Conservation (phyloP, 2,888 invertebrate species). For the Agrochola lychnidis region DNA sequence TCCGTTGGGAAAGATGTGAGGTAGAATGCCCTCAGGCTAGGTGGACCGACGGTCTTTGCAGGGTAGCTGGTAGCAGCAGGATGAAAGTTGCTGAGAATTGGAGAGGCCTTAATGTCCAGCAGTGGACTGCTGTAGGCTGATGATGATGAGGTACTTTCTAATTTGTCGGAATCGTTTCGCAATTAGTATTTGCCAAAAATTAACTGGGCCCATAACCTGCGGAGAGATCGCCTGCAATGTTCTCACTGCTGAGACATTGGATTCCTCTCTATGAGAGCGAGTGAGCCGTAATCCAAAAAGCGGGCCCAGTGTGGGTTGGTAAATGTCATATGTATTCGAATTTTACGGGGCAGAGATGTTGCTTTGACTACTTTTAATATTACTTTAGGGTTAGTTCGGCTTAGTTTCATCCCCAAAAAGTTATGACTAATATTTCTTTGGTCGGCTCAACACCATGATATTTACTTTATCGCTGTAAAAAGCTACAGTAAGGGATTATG, state of each 20-base stretch:
- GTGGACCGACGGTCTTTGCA: too few species aligned
- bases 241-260: background rate
- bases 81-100: too few species aligned
- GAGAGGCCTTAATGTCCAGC: too few species aligned
- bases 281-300: background rate
- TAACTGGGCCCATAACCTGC: too few species aligned
- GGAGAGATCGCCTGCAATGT: background rate
- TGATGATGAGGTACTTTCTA: too few species aligned
- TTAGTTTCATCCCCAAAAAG: background rate
- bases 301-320: background rate
- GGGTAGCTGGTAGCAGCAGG: too few species aligned
- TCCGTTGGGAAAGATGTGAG: too few species aligned
- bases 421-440: background rate
- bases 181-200: too few species aligned
- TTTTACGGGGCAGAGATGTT: background rate
- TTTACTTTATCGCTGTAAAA: background rate
- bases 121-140: too few species aligned
- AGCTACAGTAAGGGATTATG: too few species aligned
- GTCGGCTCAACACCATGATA: background rate
- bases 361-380: background rate
- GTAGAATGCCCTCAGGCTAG: too few species aligned
- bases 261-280: background rate
- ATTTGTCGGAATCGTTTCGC: background rate
- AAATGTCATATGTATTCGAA: background rate
- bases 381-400: background rate